A percentile compares a stretch with the other conserved stretches of the same genome.
Conservation (phyloP, 2,113 vertebrate genomes). For the Gorsachius goisagi region DNA sequence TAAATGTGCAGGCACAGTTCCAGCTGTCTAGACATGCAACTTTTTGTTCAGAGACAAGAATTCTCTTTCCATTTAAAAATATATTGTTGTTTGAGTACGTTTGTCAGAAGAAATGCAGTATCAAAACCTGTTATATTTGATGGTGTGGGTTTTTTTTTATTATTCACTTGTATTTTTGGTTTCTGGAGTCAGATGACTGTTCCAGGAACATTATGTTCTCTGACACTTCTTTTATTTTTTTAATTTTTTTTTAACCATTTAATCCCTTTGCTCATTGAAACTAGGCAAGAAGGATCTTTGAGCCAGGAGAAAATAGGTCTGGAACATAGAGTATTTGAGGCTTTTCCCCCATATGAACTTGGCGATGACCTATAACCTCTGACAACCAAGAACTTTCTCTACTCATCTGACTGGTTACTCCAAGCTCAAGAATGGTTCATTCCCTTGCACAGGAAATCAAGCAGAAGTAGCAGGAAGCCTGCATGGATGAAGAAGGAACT, state of each 20-base stretch:
- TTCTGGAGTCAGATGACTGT: neutral
- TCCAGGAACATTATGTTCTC: constrained; percentile 10
- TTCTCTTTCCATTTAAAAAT: neutral
- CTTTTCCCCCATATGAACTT: neutral
- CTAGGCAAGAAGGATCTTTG: neutral
- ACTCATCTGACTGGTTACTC: neutral
- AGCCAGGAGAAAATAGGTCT: neutral
- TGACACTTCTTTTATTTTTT: neutral
- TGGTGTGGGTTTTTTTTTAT: neutral
- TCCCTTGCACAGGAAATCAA: neutral
- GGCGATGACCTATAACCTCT: neutral
- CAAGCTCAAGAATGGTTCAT: neutral
- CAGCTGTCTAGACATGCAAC: constrained; percentile 9
- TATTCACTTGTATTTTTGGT: constrained; percentile 2
- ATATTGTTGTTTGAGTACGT: neutral
- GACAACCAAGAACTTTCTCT: neutral
- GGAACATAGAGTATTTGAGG: neutral
- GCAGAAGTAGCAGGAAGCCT: neutral
- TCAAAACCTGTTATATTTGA: neutral
- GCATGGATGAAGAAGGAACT: neutral
- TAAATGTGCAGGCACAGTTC: neutral
- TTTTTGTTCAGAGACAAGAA: neutral
- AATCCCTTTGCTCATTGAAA: neutral
- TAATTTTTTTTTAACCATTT: neutral
- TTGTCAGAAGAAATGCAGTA: neutral